Percentiles rank a stretch among this genome's conserved stretches.
Conservation (phyloP, 2,888 invertebrate genomes). For the Lagria hirta region DNA sequence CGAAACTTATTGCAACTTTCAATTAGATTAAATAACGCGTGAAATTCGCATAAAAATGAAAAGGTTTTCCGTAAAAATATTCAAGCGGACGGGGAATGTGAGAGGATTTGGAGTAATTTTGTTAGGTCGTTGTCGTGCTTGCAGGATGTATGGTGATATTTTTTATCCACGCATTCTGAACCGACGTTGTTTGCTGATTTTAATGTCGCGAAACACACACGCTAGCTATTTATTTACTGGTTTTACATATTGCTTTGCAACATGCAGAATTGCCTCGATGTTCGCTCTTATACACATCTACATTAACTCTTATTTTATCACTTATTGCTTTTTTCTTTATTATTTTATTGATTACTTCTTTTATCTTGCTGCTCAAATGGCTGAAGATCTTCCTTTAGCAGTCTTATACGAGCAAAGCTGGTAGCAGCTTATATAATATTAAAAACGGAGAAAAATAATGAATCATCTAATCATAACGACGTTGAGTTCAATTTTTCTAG, state of each 20-base stretch:
- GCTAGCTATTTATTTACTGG: conserved; percentile 42
- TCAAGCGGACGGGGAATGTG: conserved; percentile 33
- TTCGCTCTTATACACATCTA: conserved; percentile 11
- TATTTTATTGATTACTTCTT: neutral
- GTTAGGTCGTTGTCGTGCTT: conserved; percentile 42
- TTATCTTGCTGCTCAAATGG: too few relatives aligned
- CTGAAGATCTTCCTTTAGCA: too few relatives aligned
- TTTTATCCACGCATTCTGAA: conserved; percentile 42
- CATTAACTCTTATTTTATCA: conserved; percentile 21
- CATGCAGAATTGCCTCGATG: conserved; percentile 31
- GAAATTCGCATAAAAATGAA: conserved; percentile 31
- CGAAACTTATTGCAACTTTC: too few relatives aligned
- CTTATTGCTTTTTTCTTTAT: conserved; percentile 8
- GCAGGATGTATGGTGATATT: conserved; percentile 42
- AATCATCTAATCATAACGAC: too few relatives aligned
- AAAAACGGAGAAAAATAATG: too few relatives aligned
- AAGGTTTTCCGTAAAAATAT: conserved; percentile 32
- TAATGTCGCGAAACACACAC: conserved; percentile 45
- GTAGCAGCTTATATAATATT: too few relatives aligned
- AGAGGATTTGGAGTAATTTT: conserved; percentile 40
- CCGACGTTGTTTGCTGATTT: conserved; percentile 45
- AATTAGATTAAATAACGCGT: conserved; percentile 29
- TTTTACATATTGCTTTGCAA: conserved; percentile 39
- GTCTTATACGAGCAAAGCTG: too few relatives aligned
- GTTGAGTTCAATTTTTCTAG: too few relatives aligned